Evolutionary conservation across 2,888 invertebrate genomes (phyloP), one percentile per base, ranked within the genome.

Genomic region (Cheilosia grossa): DNA sequence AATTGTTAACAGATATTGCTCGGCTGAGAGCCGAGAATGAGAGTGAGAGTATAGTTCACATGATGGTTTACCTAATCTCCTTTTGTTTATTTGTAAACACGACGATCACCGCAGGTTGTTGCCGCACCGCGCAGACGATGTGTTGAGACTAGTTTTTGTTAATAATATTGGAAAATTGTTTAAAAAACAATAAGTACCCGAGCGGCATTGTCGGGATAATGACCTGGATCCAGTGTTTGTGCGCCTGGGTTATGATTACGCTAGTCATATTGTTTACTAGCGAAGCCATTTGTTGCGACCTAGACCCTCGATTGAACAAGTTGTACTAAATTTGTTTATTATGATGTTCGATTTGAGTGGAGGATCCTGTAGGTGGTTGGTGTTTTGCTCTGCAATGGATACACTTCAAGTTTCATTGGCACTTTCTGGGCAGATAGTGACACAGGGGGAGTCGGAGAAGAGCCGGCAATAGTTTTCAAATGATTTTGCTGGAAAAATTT

Each of bases 1-100:
- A 64, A 66, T 70, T 75, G 80, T 66, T 79, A 79, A 70, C 73
- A 69, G 69, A 83, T 51, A 83, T 61, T 64, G 30, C 58, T 49
- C 66, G 9, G 30, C 30, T 51, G 49, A 49, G 56, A 44, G 30
- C 30, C 42, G 49, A 40, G 64, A 44, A 19, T 56, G 59, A 81
- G 47, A 80, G 67, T 69, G 54, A 61, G 63, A 67, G 59, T 53
- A 56, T 33, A 33, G 53, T 54, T 54, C 47, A 24, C 49, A 53
- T 77, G 58, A 64, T 82, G 70, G 85, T 85, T 81, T 85, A 81
- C 75, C 63, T 53, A 70, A 67, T 73, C 27, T 56, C 30, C 15
- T 70, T 42, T 44, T 85, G 81, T 85, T 80, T 85, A 72, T 85
- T 85, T 85, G 75, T 67, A 75, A 85, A 77, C 72, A 67, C 54